These are phyloP conservation scores for Hypsopygia costalis DNA, from an alignment of 2,888 invertebrate species.

Conservation along the genomic window DNA sequence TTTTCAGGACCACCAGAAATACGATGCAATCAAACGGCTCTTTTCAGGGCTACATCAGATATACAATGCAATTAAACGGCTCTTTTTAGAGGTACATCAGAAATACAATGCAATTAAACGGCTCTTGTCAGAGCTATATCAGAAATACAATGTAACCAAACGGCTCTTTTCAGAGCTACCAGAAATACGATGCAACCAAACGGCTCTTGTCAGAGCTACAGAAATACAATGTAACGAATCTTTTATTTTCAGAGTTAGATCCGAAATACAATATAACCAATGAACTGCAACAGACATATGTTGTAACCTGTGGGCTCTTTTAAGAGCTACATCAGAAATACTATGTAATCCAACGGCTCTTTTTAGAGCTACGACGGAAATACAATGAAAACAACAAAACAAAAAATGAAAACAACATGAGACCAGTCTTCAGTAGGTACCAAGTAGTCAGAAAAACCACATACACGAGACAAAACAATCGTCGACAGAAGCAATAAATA, in stretches of 20 bases:
- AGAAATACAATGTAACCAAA: neutral
- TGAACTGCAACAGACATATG: no score
- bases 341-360: conserved; percentile 1
- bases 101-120: conserved; percentile 1
- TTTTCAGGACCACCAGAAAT: conserved; percentile 3
- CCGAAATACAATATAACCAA: neutral
- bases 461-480: no score
- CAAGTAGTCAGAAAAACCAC: no score
- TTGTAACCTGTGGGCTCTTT: no score
- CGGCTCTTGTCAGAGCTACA: conserved; percentile 12
- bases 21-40: neutral
- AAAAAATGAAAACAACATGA: conserved; percentile 10
- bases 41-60: no score
- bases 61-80: conserved; percentile 11
- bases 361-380: conserved; percentile 5
- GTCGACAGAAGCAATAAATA: no score
- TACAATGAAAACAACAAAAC: conserved; percentile 8
- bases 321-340: conserved; percentile 8
- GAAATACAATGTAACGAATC: conserved; percentile 1
- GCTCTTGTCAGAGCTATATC: no score
- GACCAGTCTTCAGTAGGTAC: no score
- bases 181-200: conserved; percentile 7
- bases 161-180: conserved; percentile 9
- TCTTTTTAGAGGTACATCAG: conserved; percentile 3
- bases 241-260: no score